Base-by-base conservation (phyloP, 1,140 invertebrate genomes). In the Mamestra configurata region DNA sequence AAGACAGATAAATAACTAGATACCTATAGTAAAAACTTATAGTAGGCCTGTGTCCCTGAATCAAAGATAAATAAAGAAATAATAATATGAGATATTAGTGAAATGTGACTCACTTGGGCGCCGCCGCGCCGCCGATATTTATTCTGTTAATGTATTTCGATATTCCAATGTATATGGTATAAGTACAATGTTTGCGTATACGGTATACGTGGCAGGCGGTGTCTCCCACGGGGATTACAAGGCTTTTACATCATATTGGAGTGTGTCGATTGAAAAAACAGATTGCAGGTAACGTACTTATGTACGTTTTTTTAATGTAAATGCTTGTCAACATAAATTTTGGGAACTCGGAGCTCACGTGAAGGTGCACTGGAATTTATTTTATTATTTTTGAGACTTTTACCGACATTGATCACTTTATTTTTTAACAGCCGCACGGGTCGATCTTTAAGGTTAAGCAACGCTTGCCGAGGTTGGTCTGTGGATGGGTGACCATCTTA, bases 131-230 rank as follows among this genome's bases (percentile, higher is more conserved):
- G 2, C n/a, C 40, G 35, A 72, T 79, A 72, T 79, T 79, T 79
- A 79, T 79, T 79, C 72, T 71, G 68, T 72, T 79, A 72, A 79
- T 79, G 77, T 79, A 46, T 46, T 46, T 68, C 40, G 64, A 68
- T 43, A 68, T 37, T 61, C 51, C 59, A 35, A 59, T n/a, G 24
- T 59, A 35, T 27, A 35, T 51, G 8, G 31, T 46, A 64, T 64
- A 31, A 5, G 5, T 31, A 37, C 11, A 40, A 64, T 35, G 10
- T 8, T 35, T 18, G 0, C 15, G 61, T 43, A 10, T 27, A 31
- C 27, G 5, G 20, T 68, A 24, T 46, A 15, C 11, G 4, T 61
- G 6, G 27, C 40, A 6, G 11, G 22, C 40, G 40, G 10, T 5
- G 4, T 43, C 11, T 68, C 40, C 40, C 64, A 46, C 40, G 64